Base-by-base conservation (phyloP, 2,888 invertebrate species). In the Mimumesa dahlbomi region DNA sequence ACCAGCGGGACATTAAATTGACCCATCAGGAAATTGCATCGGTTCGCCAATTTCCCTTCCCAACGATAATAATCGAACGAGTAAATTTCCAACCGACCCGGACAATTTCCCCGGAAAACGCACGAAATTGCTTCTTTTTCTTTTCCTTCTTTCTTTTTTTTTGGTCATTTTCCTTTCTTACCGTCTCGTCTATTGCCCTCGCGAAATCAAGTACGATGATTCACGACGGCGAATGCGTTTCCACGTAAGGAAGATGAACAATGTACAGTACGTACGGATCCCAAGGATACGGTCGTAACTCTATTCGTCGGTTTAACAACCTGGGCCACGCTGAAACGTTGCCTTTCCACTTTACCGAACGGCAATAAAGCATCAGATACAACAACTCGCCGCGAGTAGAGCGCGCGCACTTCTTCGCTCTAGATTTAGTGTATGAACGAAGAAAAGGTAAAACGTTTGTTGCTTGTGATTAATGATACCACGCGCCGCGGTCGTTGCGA, bases 401-500 rank as follows among this genome's bases (percentile, higher is more conserved):
- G 21, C 40, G 61, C 40, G 46, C 29, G 14, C 31, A 50, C 40
- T 52, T 62, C 59, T 57, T 63, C 63, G 36, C 45, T 46, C 34
- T 21, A 21, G 61, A 63, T 63, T 71, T 49, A 54, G 31, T 40
- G 46, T 46, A 50, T 21, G 56, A 54, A 72, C 72, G 46, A 38
- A 54, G 56, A 61, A 54, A 64, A 75, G 77, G 73, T 77, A 53
- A 76, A 76, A 73, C 69, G 65, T 65, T 75, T 73, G 76, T 73
- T 63, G 50, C 54, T 48, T 21, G 70, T 70, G 76, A 76, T 76
- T 76, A 76, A 77, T 76, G 63, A 48, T 14, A 18, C 31, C 64
- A 72, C 71, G 52, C 57, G 71, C 56, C 52, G 31, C 61, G 67
- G 21, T 75, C 74, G 76, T 75, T 75, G 76, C 43, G 53, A 66